Base-by-base conservation (phyloP, 2,797 vertebrate species). In the Cetoscarus ocellatus region DNA sequence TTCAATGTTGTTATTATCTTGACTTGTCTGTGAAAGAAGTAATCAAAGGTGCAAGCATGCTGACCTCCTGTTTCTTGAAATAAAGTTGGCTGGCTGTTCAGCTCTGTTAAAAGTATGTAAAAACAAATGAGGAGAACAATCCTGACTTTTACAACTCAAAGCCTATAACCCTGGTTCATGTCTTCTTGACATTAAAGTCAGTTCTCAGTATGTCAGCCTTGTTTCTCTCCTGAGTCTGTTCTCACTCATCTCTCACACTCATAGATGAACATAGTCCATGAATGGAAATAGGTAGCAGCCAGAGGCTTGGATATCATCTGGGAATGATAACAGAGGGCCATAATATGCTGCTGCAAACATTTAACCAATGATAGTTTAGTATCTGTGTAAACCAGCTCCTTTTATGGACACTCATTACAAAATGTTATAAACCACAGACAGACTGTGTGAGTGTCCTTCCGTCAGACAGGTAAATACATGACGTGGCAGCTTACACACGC, bases 391-490 rank as follows among this genome's bases (percentile, higher is more conserved):
- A 83, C 78, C 71, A 64, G 39, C 18, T 17, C 70, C 74, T 80
- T 80, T 69, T 52, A 79, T 77, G 61, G 80, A 67, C 66, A 47
- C 39, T 60, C 67, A 68, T 48, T 35, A 70, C 52, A 57, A 50
- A 64, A 49, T 10, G 61, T 61, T 51, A 58, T 8, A 43, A 49
- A 73, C 65, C 67, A 65, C 42, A 14, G 54, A 43, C 42, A 34
- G 49, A 4, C 70, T 2, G 14, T 61, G 56, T 19, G 19, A 52
- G 73, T 75, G 11, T 70, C 62, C 66, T 72, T 72, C 54, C 75
- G 45, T 54, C 76, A 27, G 58, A 56, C 50, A 51, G 19, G 12
- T 77, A 83, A 90, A 83, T 64, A 78, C 34, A 78, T 61, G 70
- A 73, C 55, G 67, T 68, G 61, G 59, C 15, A 38, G 52, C 35